A percentile compares a stretch with the other conserved stretches of the same genome.
Conservation (phyloP, 2,888 invertebrate genomes). For the Caenorhabditis imperialis region DNA sequence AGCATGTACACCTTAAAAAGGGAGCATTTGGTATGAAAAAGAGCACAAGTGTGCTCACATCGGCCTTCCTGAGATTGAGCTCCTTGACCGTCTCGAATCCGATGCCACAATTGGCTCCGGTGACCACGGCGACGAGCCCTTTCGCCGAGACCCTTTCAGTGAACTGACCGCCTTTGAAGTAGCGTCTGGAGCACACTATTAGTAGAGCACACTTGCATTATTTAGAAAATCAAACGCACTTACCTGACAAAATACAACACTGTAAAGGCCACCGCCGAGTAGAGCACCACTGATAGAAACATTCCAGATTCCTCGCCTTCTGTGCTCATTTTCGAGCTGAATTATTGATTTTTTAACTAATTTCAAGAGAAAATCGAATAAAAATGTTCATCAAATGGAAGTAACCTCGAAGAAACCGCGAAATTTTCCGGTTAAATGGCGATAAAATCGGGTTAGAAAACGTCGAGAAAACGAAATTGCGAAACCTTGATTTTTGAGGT, state of each 20-base stretch:
- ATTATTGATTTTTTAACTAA: too few species aligned
- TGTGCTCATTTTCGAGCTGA: too few species aligned
- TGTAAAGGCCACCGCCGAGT: slow-evolving; percentile 11
- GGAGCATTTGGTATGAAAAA: too few species aligned
- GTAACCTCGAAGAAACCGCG: too few species aligned
- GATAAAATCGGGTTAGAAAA: too few species aligned
- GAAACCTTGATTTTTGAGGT: too few species aligned
- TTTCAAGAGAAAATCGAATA: too few species aligned
- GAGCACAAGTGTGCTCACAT: too few species aligned
- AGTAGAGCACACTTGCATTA: slow-evolving; percentile 1
- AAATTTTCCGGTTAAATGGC: too few species aligned
- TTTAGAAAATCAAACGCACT: too few species aligned
- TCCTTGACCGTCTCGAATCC: slow-evolving; percentile 80
- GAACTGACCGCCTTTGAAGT: slow-evolving; percentile 76
- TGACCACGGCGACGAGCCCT: slow-evolving; percentile 87
- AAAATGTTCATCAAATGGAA: too few species aligned
- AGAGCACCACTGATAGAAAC: slow-evolving; percentile 30
- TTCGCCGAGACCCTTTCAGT: slow-evolving; percentile 79
- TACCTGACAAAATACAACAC: slow-evolving; percentile 47
- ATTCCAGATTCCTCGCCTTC: slow-evolving; percentile 38
- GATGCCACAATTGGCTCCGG: slow-evolving; percentile 93
- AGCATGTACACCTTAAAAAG: slow-evolving; percentile 73
- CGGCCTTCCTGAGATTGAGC: slow-evolving; percentile 72
- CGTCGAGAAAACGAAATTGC: too few species aligned
- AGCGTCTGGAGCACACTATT: slow-evolving; percentile 56